Evolutionary conservation across 2,888 invertebrate genomes (phyloP).

Genomic region (Parasteatoda lunata): DNA sequence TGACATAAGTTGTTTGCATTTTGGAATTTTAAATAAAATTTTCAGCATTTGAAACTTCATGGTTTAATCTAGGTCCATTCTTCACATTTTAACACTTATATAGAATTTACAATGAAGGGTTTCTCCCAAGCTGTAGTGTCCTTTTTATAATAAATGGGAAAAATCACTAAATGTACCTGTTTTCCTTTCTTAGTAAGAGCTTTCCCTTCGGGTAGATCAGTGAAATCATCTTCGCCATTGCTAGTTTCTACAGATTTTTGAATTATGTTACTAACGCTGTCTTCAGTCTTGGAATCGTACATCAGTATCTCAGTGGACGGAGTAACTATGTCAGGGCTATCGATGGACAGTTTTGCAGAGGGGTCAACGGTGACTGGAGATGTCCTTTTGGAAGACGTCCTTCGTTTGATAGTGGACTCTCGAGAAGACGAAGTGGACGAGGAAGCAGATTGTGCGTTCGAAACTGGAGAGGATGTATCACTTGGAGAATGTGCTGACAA

Average conservation of each 20-base stretch:
- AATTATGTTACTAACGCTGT: neutral
- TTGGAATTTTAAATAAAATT: too few relatives aligned
- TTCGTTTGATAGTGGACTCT: conserved; percentile 32
- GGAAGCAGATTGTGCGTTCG: conserved; percentile 11
- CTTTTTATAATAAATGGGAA: neutral
- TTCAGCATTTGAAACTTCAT: too few relatives aligned
- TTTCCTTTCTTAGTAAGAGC: conserved; percentile 84
- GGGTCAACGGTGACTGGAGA: neutral
- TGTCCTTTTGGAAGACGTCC: conserved; percentile 15
- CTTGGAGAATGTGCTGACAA: neutral
- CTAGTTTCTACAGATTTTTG: conserved; percentile 6
- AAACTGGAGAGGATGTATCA: neutral
- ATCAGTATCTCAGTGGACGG: neutral
- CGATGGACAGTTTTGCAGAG: too few relatives aligned
- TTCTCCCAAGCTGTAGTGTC: neutral
- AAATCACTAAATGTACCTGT: conserved; percentile 77
- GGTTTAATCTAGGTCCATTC: neutral
- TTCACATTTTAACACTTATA: neutral
- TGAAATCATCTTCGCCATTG: conserved; percentile 79
- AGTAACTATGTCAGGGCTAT: neutral
- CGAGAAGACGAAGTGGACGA: conserved; percentile 37
- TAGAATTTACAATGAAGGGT: neutral
- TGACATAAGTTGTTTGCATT: too few relatives aligned
- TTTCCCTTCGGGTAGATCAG: conserved; percentile 80
- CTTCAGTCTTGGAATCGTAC: neutral